Percentiles rank a stretch among this genome's conserved stretches.
These are phyloP conservation scores for Corbicula japonica DNA, from an alignment of 2,888 invertebrate genomes.

Conservation along the genomic window DNA sequence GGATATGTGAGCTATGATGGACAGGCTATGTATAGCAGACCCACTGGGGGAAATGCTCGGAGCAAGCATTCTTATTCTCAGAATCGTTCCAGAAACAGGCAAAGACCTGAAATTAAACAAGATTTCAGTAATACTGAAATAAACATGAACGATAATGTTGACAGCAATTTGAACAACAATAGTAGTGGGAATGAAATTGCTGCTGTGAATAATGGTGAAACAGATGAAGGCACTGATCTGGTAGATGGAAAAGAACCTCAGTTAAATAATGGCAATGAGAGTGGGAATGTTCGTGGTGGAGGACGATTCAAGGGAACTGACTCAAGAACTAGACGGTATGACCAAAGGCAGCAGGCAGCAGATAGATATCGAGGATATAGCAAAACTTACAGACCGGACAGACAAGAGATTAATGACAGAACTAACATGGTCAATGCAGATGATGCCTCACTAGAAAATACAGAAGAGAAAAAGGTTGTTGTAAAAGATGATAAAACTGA, in stretches of 20 bases:
- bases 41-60: conserved; percentile 14
- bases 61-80: conserved; percentile 66
- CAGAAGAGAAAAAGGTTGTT: too few species aligned
- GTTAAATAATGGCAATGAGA: background rate
- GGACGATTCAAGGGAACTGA: conserved; percentile 52
- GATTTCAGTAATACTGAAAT: background rate
- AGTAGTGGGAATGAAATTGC: background rate
- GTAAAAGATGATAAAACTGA: too few species aligned
- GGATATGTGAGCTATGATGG: conserved; percentile 7
- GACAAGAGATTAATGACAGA: background rate
- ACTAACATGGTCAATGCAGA: too few species aligned
- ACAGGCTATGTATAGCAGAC: background rate
- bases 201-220: background rate
- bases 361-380: conserved; percentile 34
- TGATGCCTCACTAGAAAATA: too few species aligned
- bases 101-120: conserved; percentile 33
- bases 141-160: conserved; percentile 24
- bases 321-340: conserved; percentile 43
- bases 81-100: conserved; percentile 58
- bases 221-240: background rate
- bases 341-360: conserved; percentile 18
- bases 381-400: conserved; percentile 14
- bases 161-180: conserved; percentile 22
- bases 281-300: conserved; percentile 18
- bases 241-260: background rate